Base-by-base conservation (phyloP, 2,888 invertebrate genomes). In the Caenorhabditis sp. region DNA sequence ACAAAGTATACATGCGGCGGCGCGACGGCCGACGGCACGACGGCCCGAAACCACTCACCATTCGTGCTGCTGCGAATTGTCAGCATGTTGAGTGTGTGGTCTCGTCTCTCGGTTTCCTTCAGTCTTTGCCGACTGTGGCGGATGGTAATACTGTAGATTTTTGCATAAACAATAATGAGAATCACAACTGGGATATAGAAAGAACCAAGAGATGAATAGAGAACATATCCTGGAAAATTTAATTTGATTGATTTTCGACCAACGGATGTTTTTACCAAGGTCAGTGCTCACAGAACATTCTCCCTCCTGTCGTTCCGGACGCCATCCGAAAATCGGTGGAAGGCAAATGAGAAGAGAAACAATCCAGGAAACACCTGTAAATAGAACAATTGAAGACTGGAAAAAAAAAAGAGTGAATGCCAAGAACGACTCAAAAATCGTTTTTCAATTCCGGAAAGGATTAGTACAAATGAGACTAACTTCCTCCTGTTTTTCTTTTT, bases 181-280 rank as follows among this genome's bases (percentile, higher is more conserved):
- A 91, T 89, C 70, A 97, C 96, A 92, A 97, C 97, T 83, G 99
- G 98, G 92, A 99, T 96, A 94, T 97, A 99, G 94, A 99, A 99
- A 91, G 98, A 98, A 89, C 98, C 98, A 91, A 97, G 94, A 22
- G 98, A 97, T 22, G 98, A 98, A 93, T 98, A 99, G 80, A 98
- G 94, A 92, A 98, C 98, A 94, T 99, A 98, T 85, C 98, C 85
- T 85, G 77, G 55, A 85, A 80, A 56, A 40, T 11, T 28, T 47
- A 24, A 11, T 6, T 32, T 68, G 32, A 58, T 58, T 47, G 32
- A 47, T 55, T 35, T 56, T 51, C 58, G n/a, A n/a, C n/a, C n/a
- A n/a, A n/a, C 24, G 37, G 22, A 51, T 35, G 28, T 61, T 40
- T 26, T 13, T 65, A 83, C 86, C 88, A 20, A 88, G 32, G 51